phyloP scores from a whole-genome alignment of 92 coral and sea anemone species.

The Umimayanthus kanabou region DNA sequence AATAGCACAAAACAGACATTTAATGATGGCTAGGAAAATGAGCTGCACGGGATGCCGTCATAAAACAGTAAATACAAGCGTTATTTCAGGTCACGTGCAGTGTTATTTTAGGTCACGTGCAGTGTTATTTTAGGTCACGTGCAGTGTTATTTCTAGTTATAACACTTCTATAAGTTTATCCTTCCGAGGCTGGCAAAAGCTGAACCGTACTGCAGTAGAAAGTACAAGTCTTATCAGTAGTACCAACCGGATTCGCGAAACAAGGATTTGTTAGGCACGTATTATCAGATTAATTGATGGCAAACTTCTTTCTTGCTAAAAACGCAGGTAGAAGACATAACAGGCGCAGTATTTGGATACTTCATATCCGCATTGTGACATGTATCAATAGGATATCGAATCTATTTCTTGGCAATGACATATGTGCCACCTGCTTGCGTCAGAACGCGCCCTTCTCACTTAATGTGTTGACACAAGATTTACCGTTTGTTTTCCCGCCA shows the following conservation, averaged over 20 bases:
- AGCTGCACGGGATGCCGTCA: neutral
- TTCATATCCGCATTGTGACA: slow-evolving; percentile 9
- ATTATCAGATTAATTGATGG: neutral
- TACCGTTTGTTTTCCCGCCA: slow-evolving; percentile 16
- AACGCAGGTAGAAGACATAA: slow-evolving; percentile 14
- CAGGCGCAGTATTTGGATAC: neutral
- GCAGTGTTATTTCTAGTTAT: neutral
- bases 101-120: no score
- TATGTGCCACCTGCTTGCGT: neutral
- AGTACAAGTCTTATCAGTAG: neutral
- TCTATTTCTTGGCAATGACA: neutral
- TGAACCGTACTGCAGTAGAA: neutral
- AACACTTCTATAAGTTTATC: neutral
- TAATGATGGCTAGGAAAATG: neutral
- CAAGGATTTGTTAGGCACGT: neutral
- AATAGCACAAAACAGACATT: neutral
- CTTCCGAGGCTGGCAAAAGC: neutral
- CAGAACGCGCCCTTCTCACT: neutral
- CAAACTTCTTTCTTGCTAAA: slow-evolving; percentile 6
- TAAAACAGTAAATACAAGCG: neutral
- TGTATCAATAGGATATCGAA: neutral
- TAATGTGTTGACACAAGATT: slow-evolving; percentile 19
- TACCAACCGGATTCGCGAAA: slow-evolving; percentile 3
- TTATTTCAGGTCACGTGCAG: neutral
- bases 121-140: neutral